These are phyloP conservation scores for Psittacara wagleri DNA, from an alignment of 2,113 vertebrate species.

Conservation along the genomic window DNA sequence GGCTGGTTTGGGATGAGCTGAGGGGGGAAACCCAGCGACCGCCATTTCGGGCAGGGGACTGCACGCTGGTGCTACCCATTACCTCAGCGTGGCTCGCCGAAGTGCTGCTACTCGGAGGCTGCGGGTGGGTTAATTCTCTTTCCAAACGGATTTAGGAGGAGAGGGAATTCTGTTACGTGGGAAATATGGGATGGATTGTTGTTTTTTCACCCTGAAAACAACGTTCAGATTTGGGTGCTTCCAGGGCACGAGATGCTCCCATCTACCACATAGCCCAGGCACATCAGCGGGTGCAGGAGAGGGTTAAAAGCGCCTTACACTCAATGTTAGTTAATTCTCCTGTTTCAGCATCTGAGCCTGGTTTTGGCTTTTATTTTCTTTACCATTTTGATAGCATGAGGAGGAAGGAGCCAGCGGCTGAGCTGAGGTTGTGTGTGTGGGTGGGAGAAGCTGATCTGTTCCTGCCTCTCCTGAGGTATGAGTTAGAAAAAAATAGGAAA, in stretches of 20 bases:
- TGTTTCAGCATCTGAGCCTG: neutral
- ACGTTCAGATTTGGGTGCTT: neutral
- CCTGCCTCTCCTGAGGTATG: neutral
- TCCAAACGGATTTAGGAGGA: neutral
- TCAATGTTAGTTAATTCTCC: neutral
- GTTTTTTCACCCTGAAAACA: rapidly evolving
- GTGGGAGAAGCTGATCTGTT: neutral
- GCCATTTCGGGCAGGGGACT: neutral
- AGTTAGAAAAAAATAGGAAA: neutral
- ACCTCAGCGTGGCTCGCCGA: neutral
- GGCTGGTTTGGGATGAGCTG: neutral
- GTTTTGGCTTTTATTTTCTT: neutral
- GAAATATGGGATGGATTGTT: neutral
- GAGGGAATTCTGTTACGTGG: neutral
- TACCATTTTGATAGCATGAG: neutral
- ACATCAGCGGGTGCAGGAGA: rapidly evolving
- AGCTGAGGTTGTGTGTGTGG: neutral
- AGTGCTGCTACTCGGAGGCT: neutral
- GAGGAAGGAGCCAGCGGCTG: neutral
- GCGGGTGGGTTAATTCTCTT: neutral
- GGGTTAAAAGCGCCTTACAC: neutral
- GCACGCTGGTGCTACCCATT: neutral
- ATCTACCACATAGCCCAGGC: rapidly evolving
- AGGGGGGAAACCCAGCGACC: neutral
- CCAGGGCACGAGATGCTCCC: neutral